Conservation (phyloP, 2,113 vertebrate species). For the Vombatus ursinus region DNA sequence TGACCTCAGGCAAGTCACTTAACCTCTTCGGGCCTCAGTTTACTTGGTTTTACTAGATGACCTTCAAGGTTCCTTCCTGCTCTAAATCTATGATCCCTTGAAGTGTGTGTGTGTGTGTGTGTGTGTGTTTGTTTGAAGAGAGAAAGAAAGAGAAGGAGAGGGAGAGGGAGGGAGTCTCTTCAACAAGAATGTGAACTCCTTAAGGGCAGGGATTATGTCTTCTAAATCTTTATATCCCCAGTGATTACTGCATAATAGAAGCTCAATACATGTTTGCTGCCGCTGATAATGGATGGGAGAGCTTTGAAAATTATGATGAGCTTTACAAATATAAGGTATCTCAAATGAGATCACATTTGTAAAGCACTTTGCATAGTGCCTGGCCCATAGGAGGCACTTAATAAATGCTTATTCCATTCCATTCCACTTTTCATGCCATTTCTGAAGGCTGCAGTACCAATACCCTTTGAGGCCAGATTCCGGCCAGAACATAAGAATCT, state of each 20-base stretch:
- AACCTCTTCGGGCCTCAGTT: background rate
- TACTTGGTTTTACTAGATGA: background rate
- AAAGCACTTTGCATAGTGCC: background rate
- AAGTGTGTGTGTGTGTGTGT: background rate
- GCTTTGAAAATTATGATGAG: background rate
- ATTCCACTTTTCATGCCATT: background rate
- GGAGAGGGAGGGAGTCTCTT: background rate
- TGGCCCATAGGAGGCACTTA: background rate
- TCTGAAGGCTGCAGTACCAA: background rate
- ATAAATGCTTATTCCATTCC: background rate
- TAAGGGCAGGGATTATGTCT: background rate
- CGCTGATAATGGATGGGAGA: conserved; percentile 34
- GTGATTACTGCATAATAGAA: background rate
- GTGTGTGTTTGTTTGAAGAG: background rate
- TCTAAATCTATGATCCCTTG: background rate
- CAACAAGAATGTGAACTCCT: background rate
- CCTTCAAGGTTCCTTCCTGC: background rate
- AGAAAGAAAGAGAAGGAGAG: conserved; percentile 13
- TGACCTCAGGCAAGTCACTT: background rate
- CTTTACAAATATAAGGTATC: background rate
- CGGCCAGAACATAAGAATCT: background rate
- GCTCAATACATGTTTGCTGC: conserved; percentile 37
- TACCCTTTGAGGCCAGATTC: background rate
- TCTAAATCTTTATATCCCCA: background rate
- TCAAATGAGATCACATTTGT: background rate